Percentiles rank a stretch among this genome's conserved stretches.
Evolutionary conservation across 2,797 vertebrate species (phyloP).

Genomic region (Rhynchonycteris naso): DNA sequence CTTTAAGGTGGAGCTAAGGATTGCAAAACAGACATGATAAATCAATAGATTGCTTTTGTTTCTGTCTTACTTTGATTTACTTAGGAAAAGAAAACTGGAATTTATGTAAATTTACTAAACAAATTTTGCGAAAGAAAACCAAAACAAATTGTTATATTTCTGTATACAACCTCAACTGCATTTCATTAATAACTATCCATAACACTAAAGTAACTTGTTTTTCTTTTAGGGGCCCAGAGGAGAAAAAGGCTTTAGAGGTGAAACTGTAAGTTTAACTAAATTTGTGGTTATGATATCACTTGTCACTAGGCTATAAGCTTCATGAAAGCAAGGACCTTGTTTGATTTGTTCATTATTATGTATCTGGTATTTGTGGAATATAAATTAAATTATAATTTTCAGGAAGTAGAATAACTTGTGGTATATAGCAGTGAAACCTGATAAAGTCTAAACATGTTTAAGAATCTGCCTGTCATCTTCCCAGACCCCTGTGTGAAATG

Average conservation of each 20-base stretch:
- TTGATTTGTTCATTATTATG: background rate
- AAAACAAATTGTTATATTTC: slow-evolving; percentile 23
- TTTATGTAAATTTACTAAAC: slow-evolving; percentile 35
- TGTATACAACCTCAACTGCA: background rate
- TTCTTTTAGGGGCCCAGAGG: slow-evolving; percentile 91
- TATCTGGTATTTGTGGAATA: slow-evolving; percentile 9
- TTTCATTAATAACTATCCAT: background rate
- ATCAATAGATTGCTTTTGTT: background rate
- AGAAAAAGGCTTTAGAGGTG: slow-evolving; percentile 92
- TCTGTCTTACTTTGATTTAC: background rate
- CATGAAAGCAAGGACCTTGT: background rate
- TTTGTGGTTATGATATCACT: background rate
- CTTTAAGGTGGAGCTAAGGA: background rate
- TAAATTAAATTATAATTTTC: slow-evolving; percentile 57
- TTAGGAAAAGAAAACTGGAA: background rate
- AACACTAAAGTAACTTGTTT: slow-evolving; percentile 48
- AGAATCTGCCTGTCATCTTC: background rate
- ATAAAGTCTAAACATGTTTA: background rate
- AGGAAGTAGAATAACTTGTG: background rate
- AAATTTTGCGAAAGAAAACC: background rate
- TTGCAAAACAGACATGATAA: background rate
- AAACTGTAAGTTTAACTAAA: slow-evolving; percentile 91
- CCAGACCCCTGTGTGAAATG: background rate
- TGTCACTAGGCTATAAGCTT: background rate
- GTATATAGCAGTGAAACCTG: background rate